Conservation (phyloP, 2,113 vertebrate species). For the Perognathus longimembris region DNA sequence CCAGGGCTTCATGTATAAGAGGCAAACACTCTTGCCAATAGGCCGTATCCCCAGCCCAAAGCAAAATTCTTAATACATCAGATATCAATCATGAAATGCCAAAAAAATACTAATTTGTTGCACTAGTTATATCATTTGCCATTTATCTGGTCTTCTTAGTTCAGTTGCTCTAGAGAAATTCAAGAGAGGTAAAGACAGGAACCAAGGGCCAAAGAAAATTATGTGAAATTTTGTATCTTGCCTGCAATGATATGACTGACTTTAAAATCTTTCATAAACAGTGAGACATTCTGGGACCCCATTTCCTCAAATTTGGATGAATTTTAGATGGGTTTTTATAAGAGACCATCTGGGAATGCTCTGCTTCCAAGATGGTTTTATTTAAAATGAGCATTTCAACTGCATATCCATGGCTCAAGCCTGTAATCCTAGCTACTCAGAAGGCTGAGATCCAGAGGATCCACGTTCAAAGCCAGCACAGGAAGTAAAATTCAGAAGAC, state of each 20-base stretch:
- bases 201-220: neutral
- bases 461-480: no score
- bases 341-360: neutral
- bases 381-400: neutral
- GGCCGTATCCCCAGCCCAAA: no score
- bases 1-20: no score
- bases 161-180: constrained; percentile 24
- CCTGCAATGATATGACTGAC: neutral
- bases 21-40: no score
- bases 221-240: neutral
- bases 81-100: neutral
- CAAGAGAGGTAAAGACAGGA: neutral
- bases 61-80: constrained; percentile 27
- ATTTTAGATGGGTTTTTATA: neutral
- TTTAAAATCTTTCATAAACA: neutral
- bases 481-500: no score
- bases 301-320: neutral
- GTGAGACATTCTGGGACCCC: neutral
- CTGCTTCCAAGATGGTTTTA: neutral
- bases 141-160: neutral
- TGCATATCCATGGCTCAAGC: no score
- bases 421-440: no score
- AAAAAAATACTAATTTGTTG: neutral
- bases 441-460: no score
- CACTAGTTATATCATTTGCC: constrained; percentile 30